phyloP scores from a whole-genome alignment of 2,888 invertebrate species.

The Amorpha juglandis region DNA sequence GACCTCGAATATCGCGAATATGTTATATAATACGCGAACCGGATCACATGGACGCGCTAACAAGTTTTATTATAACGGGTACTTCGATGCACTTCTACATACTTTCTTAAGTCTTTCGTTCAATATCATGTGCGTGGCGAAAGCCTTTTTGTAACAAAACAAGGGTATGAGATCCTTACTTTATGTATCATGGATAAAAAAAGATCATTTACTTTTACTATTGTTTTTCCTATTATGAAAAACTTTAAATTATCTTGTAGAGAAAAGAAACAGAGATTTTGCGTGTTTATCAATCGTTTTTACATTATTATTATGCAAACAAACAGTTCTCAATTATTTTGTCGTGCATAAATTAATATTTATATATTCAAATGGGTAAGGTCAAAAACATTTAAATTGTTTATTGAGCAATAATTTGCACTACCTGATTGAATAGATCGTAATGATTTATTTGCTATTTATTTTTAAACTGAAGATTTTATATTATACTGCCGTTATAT shows the following conservation, averaged over 20 bases:
- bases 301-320: background rate
- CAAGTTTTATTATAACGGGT: conserved; percentile 1
- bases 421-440: background rate
- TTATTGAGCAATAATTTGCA: conserved; percentile 15
- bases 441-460: background rate
- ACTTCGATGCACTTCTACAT: background rate
- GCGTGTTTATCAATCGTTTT: no score
- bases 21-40: conserved; percentile 1
- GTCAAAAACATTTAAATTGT: conserved; percentile 11
- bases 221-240: no score
- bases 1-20: conserved; percentile 10
- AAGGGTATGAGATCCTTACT: no score
- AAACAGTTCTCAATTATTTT: background rate
- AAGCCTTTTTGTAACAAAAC: no score
- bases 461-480: conserved; percentile 4
- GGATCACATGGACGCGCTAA: background rate
- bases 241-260: no score
- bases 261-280: no score
- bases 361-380: conserved; percentile 2
- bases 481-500: background rate
- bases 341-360: conserved; percentile 3
- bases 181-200: no score
- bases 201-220: no score
- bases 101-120: background rate
- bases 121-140: background rate